Evolutionary conservation across 92 coral and sea anemone genomes (phyloP), one percentile per base, ranked within the genome.

Genomic region (Blastomussa wellsi): DNA sequence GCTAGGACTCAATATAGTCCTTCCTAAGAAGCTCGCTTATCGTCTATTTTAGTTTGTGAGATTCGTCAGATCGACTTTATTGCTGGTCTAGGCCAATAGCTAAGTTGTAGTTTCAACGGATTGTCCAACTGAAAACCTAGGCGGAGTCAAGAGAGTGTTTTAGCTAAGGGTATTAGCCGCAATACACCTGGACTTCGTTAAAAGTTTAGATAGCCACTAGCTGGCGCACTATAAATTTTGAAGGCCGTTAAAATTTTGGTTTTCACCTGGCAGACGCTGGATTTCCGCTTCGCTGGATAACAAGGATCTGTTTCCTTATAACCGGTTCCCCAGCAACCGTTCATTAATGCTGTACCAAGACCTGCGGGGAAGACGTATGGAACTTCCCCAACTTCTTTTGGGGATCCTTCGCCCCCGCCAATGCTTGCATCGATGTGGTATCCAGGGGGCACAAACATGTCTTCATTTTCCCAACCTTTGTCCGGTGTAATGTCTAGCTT

Each of bases 391-490:
- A 31, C 33, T 51, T 28, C 32, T 51, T 53, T 41, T 0, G 48
- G 80, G 9, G 60, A 55, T 41, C 41, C 9, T n/a, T 39, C 77
- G 17, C 53, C 76, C 48, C 49, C 73, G 4, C 42, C 22, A 2
- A 84, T 35, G 39, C 76, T 60, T 19, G 87, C 72, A 38, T 14
- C 52, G 53, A 84, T 74, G 82, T 84, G 87, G 37, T 72, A 72
- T 53, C 87, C 87, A 52, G 87, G 74, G 11, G 87, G 87, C 19
- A 55, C 37, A 72, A 83, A 72, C 82, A 83, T 52, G 16, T 72
- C 79, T 22, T 83, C 87, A 33, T 19, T 84, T 52, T 59, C 15
- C 87, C 87, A 84, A 13, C 87, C 87, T 74, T 84, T 84, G 59
- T 84, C 87, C 2, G 87, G 80, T 19, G n/a, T 16, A 31, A 84